These are phyloP conservation scores for Myripristis jacobus DNA, from an alignment of 2,797 vertebrate species.

Conservation along the genomic window DNA sequence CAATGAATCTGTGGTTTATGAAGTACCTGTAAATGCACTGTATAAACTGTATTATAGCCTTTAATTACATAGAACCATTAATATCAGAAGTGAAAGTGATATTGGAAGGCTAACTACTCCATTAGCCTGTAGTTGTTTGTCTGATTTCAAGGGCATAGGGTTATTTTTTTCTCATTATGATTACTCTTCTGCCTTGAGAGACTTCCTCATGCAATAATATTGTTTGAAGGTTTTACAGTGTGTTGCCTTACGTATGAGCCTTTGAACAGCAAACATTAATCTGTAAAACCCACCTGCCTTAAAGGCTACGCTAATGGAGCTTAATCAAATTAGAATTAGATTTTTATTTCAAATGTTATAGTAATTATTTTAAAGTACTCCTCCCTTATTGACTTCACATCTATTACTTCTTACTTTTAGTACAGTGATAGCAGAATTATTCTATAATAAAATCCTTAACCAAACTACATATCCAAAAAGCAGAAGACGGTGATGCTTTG, in stretches of 20 bases:
- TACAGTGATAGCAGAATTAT: constrained; percentile 12
- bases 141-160: constrained; percentile 16
- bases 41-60: constrained; percentile 57
- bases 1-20: constrained; percentile 53
- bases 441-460: constrained; percentile 16
- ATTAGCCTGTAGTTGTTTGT: constrained; percentile 30
- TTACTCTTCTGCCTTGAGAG: constrained; percentile 28
- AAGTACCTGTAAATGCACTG: constrained; percentile 70
- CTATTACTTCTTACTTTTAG: constrained; percentile 52
- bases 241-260: constrained; percentile 40
- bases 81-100: constrained; percentile 35
- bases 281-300: constrained; percentile 16
- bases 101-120: constrained; percentile 5
- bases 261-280: not conserved
- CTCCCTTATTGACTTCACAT: constrained; percentile 28
- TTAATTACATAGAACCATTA: constrained; percentile 42
- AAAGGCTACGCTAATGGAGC: constrained; percentile 13
- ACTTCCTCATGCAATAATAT: constrained; percentile 43
- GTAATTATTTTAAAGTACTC: not conserved
- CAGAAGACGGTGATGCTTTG: constrained; percentile 17
- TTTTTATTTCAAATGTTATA: constrained; percentile 36
- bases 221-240: constrained; percentile 4
- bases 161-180: too few relatives aligned
- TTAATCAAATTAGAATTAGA: constrained; percentile 40
- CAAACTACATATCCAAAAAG: not conserved